Evolutionary conservation across 2,888 invertebrate genomes (phyloP), one percentile per base, ranked within the genome.

Genomic region (Drosophila monieri): DNA sequence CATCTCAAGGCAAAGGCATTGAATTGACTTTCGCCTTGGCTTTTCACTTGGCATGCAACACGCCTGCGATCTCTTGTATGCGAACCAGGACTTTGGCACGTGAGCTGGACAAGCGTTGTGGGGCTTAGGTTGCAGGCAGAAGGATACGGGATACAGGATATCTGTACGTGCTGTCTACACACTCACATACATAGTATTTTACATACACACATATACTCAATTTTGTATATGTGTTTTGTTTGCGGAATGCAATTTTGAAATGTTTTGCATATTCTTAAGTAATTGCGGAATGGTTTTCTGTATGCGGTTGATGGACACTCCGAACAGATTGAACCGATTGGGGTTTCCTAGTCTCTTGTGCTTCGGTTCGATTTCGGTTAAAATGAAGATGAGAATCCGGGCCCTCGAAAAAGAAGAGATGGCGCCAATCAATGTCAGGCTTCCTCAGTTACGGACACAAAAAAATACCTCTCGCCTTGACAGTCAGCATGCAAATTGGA

Each of bases 221-320:
- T 32, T 5, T 32, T 5, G n/a, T 55, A 9, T 47, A 61, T 47
- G 18, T 56, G 55, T 52, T 75, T 60, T 53, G 51, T 55, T 77
- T 60, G 56, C 49, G 62, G 70, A 73, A 85, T 80, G 75, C 64
- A 77, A 84, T 85, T 83, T 74, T n/a, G 47, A 75, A 70, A 75
- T 80, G 59, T 65, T 70, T 80, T 73, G 73, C 75, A 83, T 80
- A 70, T 64, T 75, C 65, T 61, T 44, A 73, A 83, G 77, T 77
- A 83, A 72, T 74, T 79, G 77, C 66, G 69, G 72, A 62, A 59
- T 68, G 65, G 46, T 37, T 35, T 56, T 55, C 30, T 49, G 47
- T 57, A 44, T 67, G 49, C 57, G 43, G 43, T 43, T 65, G 67
- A 51, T 37, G 43, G 55, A 53, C 44, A 66, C 66, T 65, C 54